phyloP scores from a whole-genome alignment of 2,888 invertebrate genomes.

The Drosophila peninsularis region DNA sequence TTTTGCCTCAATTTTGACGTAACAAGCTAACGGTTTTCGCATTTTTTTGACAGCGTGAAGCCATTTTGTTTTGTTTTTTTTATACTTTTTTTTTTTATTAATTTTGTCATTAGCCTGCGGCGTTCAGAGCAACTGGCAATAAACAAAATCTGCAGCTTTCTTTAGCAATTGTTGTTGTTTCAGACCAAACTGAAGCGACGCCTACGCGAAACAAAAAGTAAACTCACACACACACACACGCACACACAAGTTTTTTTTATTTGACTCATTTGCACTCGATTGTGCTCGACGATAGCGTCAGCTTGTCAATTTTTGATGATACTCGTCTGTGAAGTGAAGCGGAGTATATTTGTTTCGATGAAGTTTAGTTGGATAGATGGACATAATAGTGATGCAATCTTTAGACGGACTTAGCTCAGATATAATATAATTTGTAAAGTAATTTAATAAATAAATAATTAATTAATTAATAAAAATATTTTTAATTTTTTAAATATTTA shows the following conservation, averaged over 20 bases:
- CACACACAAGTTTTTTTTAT: slow-evolving; percentile 12
- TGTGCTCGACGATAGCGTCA: slow-evolving; percentile 47
- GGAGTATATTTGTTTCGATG: not conserved
- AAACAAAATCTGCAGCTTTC: not conserved
- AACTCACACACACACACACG: not conserved
- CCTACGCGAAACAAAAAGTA: slow-evolving; percentile 2
- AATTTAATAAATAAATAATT: too few species aligned
- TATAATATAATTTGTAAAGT: too few species aligned
- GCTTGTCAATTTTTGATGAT: slow-evolving; percentile 38
- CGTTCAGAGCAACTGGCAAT: not conserved
- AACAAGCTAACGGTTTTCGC: slow-evolving; percentile 34
- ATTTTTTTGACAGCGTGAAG: slow-evolving; percentile 8
- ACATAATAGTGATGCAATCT: too few species aligned
- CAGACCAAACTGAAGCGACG: not conserved
- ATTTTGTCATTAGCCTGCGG: slow-evolving; percentile 17
- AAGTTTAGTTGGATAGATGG: too few species aligned
- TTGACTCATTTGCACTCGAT: slow-evolving; percentile 58
- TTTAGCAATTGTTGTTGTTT: not conserved
- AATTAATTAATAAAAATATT: too few species aligned
- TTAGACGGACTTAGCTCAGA: too few species aligned
- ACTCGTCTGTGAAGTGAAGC: not conserved
- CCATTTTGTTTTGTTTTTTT: slow-evolving; percentile 54
- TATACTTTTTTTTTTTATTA: slow-evolving; percentile 5
- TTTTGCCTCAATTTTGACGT: slow-evolving; percentile 18
- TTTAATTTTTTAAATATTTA: too few species aligned